These are phyloP conservation scores for Genyomyrus donnyi DNA, from an alignment of 2,113 vertebrate genomes.

Conservation along the genomic window DNA sequence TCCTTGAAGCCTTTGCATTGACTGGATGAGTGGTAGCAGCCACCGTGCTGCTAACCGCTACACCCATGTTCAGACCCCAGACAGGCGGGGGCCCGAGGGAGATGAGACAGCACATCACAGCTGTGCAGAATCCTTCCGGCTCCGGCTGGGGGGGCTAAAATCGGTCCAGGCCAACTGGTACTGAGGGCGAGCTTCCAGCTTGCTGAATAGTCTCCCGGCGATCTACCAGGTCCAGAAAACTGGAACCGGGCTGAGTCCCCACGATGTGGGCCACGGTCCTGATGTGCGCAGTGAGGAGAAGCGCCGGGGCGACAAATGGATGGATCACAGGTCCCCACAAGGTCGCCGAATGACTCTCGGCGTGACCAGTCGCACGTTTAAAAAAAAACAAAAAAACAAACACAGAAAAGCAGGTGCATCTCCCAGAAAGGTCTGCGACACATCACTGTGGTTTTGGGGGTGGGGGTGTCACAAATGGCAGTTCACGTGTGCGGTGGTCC, in stretches of 20 bases:
- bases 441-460: not conserved
- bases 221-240: slow-evolving; percentile 4
- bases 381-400: not conserved
- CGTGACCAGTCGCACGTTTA: not conserved
- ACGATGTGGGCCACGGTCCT: not conserved
- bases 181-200: not conserved
- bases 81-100: not conserved
- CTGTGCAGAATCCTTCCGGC: not conserved
- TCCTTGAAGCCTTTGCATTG: no score
- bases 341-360: not conserved
- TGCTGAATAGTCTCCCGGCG: not conserved
- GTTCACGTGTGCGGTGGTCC: not conserved
- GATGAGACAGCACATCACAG: not conserved
- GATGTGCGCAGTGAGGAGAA: not conserved
- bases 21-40: not conserved
- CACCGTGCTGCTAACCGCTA: not conserved
- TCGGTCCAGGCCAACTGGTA: not conserved
- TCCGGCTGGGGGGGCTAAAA: slow-evolving; percentile 9
- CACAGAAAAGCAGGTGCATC: not conserved
- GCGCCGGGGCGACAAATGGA: not conserved
- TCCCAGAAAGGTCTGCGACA: not conserved
- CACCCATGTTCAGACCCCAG: not conserved
- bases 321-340: not conserved
- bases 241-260: not conserved
- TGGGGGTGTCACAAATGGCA: not conserved